Percentiles rank a stretch among this genome's conserved stretches.
These are phyloP conservation scores for Oscheius sp. DNA, from an alignment of 1,140 invertebrate genomes.

Conservation along the genomic window DNA sequence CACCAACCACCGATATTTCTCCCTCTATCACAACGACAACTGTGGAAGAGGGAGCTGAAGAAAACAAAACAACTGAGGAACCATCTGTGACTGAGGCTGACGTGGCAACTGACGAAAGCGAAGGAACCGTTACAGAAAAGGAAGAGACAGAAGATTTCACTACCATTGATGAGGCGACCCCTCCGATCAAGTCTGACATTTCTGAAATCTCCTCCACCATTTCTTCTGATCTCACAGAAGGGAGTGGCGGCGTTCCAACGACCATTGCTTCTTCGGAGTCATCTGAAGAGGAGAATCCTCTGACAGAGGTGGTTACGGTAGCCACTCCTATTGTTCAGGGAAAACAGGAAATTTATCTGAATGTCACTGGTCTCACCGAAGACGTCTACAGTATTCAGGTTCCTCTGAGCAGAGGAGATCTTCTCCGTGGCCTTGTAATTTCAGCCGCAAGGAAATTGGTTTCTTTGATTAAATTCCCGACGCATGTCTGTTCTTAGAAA, in stretches of 20 bases:
- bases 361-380: conserved; percentile 5
- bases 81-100: too few species aligned
- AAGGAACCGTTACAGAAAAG: not conserved
- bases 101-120: not conserved
- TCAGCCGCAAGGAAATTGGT: not conserved
- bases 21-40: not conserved
- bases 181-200: not conserved
- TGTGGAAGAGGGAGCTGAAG: not conserved
- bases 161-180: not conserved
- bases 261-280: not conserved
- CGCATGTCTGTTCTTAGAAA: not conserved
- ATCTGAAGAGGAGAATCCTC: conserved; percentile 11
- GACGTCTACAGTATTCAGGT: not conserved
- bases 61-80: too few species aligned
- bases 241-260: not conserved
- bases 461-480: not conserved
- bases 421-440: not conserved
- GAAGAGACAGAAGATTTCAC: not conserved
- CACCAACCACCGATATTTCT: not conserved
- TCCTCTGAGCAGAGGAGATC: not conserved
- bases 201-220: too few species aligned
- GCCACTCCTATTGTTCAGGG: not conserved
- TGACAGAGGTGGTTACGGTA: not conserved
- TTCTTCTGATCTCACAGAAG: too few species aligned
- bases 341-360: conserved; percentile 11